Percentiles rank a stretch among this genome's conserved stretches.
These are phyloP conservation scores for Cancer borealis DNA, from an alignment of 2,888 invertebrate species.

Conservation along the genomic window DNA sequence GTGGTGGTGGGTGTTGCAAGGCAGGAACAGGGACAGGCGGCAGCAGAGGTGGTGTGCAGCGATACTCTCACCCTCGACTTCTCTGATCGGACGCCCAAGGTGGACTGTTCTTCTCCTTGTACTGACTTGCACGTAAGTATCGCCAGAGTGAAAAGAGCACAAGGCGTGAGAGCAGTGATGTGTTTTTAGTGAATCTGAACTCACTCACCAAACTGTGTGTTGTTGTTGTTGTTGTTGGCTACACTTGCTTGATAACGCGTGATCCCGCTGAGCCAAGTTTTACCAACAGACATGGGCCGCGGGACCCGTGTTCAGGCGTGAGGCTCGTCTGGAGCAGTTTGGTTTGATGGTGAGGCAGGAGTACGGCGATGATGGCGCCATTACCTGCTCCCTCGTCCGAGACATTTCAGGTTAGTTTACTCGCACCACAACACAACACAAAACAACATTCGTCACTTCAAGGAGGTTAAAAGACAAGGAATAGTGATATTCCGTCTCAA, in stretches of 20 bases:
- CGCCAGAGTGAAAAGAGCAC: neutral
- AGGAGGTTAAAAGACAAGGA: neutral
- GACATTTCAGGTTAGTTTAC: neutral
- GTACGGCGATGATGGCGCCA: neutral
- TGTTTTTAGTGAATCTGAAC: too few species aligned
- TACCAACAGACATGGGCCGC: neutral
- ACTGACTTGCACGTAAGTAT: neutral
- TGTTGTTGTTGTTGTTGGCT: neutral
- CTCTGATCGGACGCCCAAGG: neutral
- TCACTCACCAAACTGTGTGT: neutral
- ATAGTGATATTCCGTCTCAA: too few species aligned
- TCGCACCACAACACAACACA: too few species aligned
- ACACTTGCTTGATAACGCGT: neutral
- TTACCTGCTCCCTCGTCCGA: neutral
- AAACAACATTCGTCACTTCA: neutral
- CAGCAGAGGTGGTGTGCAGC: neutral
- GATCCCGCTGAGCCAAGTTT: neutral
- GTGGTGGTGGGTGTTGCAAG: neutral
- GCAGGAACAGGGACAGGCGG: neutral
- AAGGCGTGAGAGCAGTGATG: neutral
- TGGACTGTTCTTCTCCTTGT: neutral
- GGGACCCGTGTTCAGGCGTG: constrained; percentile 33
- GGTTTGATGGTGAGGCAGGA: constrained; percentile 29
- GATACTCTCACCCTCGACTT: neutral
- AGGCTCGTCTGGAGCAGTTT: neutral